These are phyloP conservation scores for Leptonema lineaticorne DNA, from an alignment of 1,140 invertebrate genomes.

Conservation along the genomic window DNA sequence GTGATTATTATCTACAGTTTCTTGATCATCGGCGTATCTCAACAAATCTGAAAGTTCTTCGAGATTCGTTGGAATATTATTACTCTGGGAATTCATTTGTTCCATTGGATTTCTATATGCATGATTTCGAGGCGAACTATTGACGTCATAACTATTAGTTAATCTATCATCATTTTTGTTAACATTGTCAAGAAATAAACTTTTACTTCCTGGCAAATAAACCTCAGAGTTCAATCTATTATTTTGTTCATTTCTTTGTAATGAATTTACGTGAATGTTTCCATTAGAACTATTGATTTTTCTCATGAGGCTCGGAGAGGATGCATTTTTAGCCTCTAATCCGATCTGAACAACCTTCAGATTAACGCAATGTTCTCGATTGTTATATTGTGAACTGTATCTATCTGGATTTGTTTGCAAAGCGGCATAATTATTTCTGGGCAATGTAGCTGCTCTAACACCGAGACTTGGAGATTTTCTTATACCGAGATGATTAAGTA, in stretches of 20 bases:
- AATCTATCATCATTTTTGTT: slow-evolving; percentile 18
- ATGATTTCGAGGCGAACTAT: slow-evolving; percentile 4
- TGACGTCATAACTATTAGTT: slow-evolving; percentile 47
- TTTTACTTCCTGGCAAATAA: slow-evolving; percentile 21
- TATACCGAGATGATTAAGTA: slow-evolving; percentile 39
- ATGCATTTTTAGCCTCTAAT: slow-evolving; percentile 50
- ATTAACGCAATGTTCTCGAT: slow-evolving; percentile 56
- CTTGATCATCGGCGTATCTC: slow-evolving; percentile 66
- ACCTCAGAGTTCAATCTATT: slow-evolving; percentile 25
- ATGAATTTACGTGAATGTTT: slow-evolving; percentile 31
- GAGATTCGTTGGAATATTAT: slow-evolving; percentile 59
- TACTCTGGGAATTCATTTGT: slow-evolving; percentile 39
- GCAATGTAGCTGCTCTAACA: slow-evolving; percentile 67
- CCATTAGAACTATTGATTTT: slow-evolving; percentile 43
- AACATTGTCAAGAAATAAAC: slow-evolving; percentile 27
- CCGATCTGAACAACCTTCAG: slow-evolving; percentile 58
- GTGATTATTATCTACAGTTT: slow-evolving; percentile 52
- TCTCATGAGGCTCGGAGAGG: slow-evolving; percentile 35
- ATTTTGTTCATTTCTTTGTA: slow-evolving; percentile 31
- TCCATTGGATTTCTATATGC: slow-evolving; percentile 8
- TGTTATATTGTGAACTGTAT: slow-evolving; percentile 56
- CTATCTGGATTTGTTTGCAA: slow-evolving; percentile 55
- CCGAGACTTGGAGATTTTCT: slow-evolving; percentile 58
- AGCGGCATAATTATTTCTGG: slow-evolving; percentile 66
- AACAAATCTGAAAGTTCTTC: slow-evolving; percentile 73